A percentile compares a stretch with the other conserved stretches of the same genome.
phyloP scores from a whole-genome alignment of 2,113 vertebrate species.

The Formicarius rufipectus region DNA sequence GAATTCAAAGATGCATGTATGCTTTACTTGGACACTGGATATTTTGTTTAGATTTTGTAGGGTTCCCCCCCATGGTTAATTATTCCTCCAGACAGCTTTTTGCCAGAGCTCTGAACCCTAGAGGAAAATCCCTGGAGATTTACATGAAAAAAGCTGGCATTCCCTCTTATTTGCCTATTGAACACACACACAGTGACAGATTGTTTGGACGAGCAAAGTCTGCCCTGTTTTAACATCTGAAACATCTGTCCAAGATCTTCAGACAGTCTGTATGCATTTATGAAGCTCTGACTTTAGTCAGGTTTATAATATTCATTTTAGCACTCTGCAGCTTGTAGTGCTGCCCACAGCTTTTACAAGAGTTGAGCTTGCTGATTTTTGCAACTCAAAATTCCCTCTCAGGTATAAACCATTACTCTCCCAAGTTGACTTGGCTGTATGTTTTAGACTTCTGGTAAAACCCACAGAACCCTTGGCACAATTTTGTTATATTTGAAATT shows the following conservation, averaged over 20 bases:
- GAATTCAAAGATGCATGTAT: not conserved
- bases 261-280: not conserved
- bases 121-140: slow-evolving; percentile 56
- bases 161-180: slow-evolving; percentile 55
- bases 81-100: slow-evolving; percentile 46
- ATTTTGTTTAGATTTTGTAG: slow-evolving; percentile 3
- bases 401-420: not conserved
- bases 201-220: slow-evolving; percentile 51
- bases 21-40: not conserved
- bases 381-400: not conserved
- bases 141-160: slow-evolving; percentile 54
- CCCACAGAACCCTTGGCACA: not conserved
- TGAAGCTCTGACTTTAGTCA: not conserved
- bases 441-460: not conserved
- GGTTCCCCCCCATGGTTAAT: not conserved
- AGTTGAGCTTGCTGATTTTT: not conserved
- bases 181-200: slow-evolving; percentile 50
- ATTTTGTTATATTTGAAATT: not conserved
- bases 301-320: not conserved
- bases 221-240: slow-evolving; percentile 50
- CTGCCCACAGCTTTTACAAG: not conserved
- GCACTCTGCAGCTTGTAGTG: not conserved
- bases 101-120: slow-evolving; percentile 47
- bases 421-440: not conserved
- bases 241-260: slow-evolving; percentile 37